Evolutionary conservation across 53 echinoderm and acorn worm genomes (phyloP).

Genomic region (Antedon mediterranea): DNA sequence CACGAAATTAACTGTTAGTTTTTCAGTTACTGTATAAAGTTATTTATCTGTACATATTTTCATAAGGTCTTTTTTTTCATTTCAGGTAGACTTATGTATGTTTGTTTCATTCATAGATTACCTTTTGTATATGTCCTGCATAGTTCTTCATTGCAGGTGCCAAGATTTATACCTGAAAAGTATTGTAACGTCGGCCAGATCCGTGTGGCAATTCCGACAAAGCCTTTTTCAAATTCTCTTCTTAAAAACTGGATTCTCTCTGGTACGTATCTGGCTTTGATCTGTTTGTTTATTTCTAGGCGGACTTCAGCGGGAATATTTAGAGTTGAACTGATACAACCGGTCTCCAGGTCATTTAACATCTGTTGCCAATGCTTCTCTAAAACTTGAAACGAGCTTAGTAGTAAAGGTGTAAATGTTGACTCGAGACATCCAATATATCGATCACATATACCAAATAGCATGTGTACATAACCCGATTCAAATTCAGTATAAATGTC

Average conservation of each 20-base stretch:
- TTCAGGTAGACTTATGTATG: too few species aligned
- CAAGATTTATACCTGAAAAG: background rate
- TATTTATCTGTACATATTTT: too few species aligned
- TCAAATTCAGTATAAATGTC: slow-evolving; percentile 17
- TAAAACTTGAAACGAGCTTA: slow-evolving; percentile 20
- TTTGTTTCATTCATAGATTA: too few species aligned
- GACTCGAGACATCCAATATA: slow-evolving; percentile 6
- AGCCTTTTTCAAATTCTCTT: slow-evolving; percentile 50
- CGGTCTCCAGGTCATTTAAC: slow-evolving; percentile 33
- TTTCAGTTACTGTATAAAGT: too few species aligned
- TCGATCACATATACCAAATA: slow-evolving; percentile 47
- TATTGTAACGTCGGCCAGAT: slow-evolving; percentile 41
- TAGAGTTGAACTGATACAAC: slow-evolving; percentile 24
- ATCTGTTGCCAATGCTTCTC: slow-evolving; percentile 39
- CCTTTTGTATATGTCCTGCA: background rate
- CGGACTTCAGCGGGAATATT: slow-evolving; percentile 11
- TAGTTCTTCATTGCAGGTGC: background rate
- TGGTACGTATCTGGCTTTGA: slow-evolving; percentile 12
- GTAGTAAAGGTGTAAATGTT: slow-evolving; percentile 15
- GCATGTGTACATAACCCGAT: slow-evolving; percentile 42
- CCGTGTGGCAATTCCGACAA: slow-evolving; percentile 37
- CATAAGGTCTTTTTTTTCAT: too few species aligned
- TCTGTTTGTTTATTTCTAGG: slow-evolving; percentile 1
- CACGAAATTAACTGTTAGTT: too few species aligned
- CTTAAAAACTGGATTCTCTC: slow-evolving; percentile 32